Conservation (phyloP, 2,113 vertebrate genomes). For the Aplodontia rufa region DNA sequence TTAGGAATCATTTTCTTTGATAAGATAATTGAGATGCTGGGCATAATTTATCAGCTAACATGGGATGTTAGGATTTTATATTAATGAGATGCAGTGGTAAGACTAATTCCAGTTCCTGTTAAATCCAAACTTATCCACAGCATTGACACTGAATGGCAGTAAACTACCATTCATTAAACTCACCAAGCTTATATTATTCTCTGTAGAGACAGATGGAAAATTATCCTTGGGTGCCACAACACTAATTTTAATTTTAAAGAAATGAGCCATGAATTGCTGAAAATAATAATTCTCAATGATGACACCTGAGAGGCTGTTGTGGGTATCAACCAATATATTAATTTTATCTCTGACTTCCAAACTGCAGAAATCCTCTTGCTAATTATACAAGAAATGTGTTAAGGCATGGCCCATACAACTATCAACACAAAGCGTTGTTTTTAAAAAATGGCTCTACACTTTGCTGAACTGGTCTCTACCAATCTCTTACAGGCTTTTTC, state of each 20-base stretch:
- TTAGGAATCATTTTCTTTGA: slow-evolving; percentile 76
- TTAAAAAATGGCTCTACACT: not conserved
- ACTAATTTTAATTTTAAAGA: slow-evolving; percentile 85
- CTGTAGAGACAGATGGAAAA: slow-evolving; percentile 79
- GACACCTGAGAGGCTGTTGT: slow-evolving; percentile 80
- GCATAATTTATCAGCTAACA: slow-evolving; percentile 69
- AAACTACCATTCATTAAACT: slow-evolving; percentile 70
- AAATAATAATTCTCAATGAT: slow-evolving; percentile 82
- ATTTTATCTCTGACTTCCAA: slow-evolving; percentile 75
- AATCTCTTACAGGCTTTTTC: not conserved
- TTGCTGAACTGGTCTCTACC: not conserved
- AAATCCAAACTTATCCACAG: slow-evolving; percentile 46
- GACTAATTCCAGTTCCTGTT: slow-evolving; percentile 33
- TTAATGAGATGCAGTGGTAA: slow-evolving; percentile 69
- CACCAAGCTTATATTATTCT: slow-evolving; percentile 69
- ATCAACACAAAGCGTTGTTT: not conserved
- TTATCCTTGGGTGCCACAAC: slow-evolving; percentile 79
- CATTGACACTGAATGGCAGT: slow-evolving; percentile 37
- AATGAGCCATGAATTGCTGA: slow-evolving; percentile 83
- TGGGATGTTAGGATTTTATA: slow-evolving; percentile 56
- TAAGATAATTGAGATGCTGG: slow-evolving; percentile 70
- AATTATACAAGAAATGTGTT: slow-evolving; percentile 44
- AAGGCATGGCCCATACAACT: not conserved
- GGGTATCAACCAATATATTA: slow-evolving; percentile 76
- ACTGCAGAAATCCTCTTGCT: slow-evolving; percentile 61